Evolutionary conservation across 1,140 invertebrate genomes (phyloP), one percentile per base, ranked within the genome.

Genomic region (Papilio dardanus): DNA sequence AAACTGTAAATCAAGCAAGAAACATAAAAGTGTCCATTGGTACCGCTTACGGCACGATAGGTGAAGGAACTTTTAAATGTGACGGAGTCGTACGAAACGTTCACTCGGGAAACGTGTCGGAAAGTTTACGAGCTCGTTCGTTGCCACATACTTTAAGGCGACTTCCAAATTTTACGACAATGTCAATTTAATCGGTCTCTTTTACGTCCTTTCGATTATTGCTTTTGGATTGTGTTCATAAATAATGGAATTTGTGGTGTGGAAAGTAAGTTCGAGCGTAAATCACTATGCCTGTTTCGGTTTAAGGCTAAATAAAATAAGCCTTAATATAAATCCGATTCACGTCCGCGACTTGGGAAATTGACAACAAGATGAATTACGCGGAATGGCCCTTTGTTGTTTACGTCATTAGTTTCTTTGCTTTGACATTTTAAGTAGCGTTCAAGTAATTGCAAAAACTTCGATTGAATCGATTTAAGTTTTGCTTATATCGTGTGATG

Each of bases 161-260:
- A 69, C 46, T 73, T 73, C 71, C 71, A 73, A 73, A 73, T 73
- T 73, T 73, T 73, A 73, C 71, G 71, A 73, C 71, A 73, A 73
- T 73, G 71, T 73, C 50, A 54, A 71, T 73, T 73, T 73, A 73
- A 73, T 73, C 71, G 71, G 71, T 12, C 46, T 73, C 71, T 73
- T 73, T 73, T 73, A 73, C 31, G 50, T 54, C 71, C 71, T 73
- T 73, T 73, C 71, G 71, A 73, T 73, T 73, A 58, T 73, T 73
- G 71, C 71, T 54, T 35, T 73, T 35, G 71, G 71, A 73, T 73
- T 73, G 71, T 50, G 50, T 30, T 35, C 71, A 73, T 73, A 73
- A 73, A 73, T 73, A 73, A 73, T 73, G 71, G 30, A 73, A 54
- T 73, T 73, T 73, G 71, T 54, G 71, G 71, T 54, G 71, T 58